A percentile compares a stretch with the other conserved stretches of the same genome.
Conservation (phyloP, 2,113 vertebrate genomes). For the Gasterosteus aculeatus region DNA sequence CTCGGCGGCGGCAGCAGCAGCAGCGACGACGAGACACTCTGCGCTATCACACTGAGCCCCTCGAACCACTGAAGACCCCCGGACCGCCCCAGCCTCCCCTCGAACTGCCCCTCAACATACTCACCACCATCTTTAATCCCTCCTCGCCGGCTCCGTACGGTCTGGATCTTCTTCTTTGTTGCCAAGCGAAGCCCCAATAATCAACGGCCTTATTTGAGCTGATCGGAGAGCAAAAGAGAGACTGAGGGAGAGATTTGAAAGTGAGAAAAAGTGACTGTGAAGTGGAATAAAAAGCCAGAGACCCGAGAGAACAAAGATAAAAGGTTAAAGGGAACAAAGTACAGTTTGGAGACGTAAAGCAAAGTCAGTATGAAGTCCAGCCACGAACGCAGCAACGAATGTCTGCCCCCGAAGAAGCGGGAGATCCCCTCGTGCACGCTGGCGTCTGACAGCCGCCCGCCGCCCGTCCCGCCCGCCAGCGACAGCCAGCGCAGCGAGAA, state of each 20-base stretch:
- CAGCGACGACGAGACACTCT: constrained; percentile 87
- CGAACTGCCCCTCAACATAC: constrained; percentile 44
- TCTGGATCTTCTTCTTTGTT: constrained; percentile 42
- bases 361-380: constrained; percentile 95
- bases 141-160: constrained; percentile 30
- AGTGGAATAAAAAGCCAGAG: constrained; percentile 39
- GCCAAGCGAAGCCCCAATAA: constrained; percentile 31
- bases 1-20: constrained; percentile 82
- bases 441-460: constrained; percentile 87
- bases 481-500: constrained; percentile 91
- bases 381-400: constrained; percentile 98
- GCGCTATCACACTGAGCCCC: constrained; percentile 51
- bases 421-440: constrained; percentile 91
- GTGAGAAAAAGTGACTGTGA: constrained; percentile 33
- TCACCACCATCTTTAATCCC: constrained; percentile 57
- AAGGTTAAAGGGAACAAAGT: constrained; percentile 40
- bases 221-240: constrained; percentile 23
- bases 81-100: constrained; percentile 41
- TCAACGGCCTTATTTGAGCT: constrained; percentile 33
- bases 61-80: constrained; percentile 61
- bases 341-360: constrained; percentile 45
- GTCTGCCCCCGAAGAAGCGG: constrained; percentile 98
- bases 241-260: constrained; percentile 18
- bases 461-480: constrained; percentile 76
- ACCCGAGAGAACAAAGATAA: constrained; percentile 12